phyloP scores from a whole-genome alignment of 1,140 invertebrate species.

The Druon quercuslanigerum region DNA sequence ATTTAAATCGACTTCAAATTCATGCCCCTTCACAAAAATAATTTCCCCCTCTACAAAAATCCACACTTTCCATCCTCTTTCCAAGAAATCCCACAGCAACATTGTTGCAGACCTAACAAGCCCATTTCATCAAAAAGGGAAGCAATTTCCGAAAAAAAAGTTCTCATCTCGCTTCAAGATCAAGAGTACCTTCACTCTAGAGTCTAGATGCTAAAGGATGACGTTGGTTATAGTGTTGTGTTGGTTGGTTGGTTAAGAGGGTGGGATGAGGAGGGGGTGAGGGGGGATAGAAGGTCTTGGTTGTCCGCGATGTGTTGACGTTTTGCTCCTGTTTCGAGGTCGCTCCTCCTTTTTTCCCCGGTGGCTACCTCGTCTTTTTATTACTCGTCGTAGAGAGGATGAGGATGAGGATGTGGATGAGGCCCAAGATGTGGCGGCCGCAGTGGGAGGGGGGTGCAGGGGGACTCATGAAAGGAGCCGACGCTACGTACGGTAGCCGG shows the following conservation, averaged over 20 bases:
- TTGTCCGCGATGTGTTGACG: conserved; percentile 10
- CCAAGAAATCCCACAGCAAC: not conserved
- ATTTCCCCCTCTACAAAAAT: too few species aligned
- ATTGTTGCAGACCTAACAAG: conserved; percentile 13
- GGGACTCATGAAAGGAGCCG: conserved; percentile 65
- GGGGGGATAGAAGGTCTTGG: conserved; percentile 55
- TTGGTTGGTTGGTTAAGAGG: not conserved
- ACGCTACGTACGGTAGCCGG: conserved; percentile 68
- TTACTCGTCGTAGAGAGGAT: conserved; percentile 13
- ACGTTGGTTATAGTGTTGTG: too few species aligned
- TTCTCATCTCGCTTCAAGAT: conserved; percentile 14
- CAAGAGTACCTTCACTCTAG: not conserved
- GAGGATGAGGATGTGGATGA: not conserved
- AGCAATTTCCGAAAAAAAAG: conserved; percentile 13
- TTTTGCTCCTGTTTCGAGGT: conserved; percentile 8
- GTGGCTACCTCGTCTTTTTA: not conserved
- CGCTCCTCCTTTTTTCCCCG: conserved; percentile 12
- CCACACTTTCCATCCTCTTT: too few species aligned
- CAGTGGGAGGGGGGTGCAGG: conserved; percentile 46
- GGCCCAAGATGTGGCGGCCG: conserved; percentile 27
- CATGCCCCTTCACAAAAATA: too few species aligned
- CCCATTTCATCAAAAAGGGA: conserved; percentile 25
- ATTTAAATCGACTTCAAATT: too few species aligned
- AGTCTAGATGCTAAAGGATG: conserved; percentile 16
- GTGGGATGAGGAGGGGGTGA: conserved; percentile 37